A percentile compares a stretch with the other conserved stretches of the same genome.
Evolutionary conservation across 2,113 vertebrate species (phyloP).

Genomic region (Coptodon bakossiorum): DNA sequence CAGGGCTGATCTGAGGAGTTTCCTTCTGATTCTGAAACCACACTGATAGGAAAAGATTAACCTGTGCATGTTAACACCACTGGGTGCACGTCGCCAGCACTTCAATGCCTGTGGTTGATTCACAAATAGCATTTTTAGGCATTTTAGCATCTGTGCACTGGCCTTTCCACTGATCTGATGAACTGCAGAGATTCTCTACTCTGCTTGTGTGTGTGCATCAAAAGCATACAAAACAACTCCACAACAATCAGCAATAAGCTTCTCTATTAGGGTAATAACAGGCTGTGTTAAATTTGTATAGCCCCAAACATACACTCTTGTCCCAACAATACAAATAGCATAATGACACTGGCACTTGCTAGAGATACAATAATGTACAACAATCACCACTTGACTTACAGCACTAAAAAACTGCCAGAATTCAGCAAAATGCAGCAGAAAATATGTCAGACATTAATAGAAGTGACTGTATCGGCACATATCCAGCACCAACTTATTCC

Average conservation of each 20-base stretch:
- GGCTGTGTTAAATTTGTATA: background rate
- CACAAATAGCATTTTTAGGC: background rate
- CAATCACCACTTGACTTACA: background rate
- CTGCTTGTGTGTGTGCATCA: background rate
- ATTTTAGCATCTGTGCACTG: background rate
- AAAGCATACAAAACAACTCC: background rate
- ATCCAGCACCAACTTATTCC: background rate
- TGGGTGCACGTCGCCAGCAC: background rate
- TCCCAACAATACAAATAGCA: background rate
- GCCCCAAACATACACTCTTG: background rate
- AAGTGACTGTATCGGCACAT: background rate
- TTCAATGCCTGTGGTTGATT: background rate
- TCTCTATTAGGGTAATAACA: background rate
- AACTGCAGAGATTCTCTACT: background rate
- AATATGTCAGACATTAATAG: background rate
- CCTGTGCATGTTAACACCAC: background rate
- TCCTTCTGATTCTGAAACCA: background rate
- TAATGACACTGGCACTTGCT: background rate
- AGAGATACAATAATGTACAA: background rate
- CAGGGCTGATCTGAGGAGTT: background rate
- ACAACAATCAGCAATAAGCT: background rate
- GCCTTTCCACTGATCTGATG: background rate
- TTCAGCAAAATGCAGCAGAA: background rate
- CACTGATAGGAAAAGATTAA: background rate
- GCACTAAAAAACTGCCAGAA: background rate